Evolutionary conservation across 2,113 vertebrate species (phyloP).

Genomic region (Neodontobutis hainanensis): DNA sequence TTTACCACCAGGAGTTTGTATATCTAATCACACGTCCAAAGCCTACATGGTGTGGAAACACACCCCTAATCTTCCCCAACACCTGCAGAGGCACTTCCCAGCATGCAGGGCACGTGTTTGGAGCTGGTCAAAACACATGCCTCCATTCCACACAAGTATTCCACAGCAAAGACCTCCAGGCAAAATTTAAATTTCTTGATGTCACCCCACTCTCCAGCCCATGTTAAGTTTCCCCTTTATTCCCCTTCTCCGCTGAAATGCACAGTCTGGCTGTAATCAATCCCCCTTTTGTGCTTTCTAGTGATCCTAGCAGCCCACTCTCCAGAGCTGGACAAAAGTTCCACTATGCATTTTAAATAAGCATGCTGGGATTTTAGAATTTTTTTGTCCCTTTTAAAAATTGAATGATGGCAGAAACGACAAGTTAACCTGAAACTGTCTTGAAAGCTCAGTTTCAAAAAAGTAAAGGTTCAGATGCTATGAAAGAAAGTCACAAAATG

Average conservation of each 20-base stretch:
- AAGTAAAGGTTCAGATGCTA: no score
- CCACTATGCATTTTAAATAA: slow-evolving; percentile 16
- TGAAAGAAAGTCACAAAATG: no score
- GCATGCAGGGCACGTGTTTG: slow-evolving; percentile 44
- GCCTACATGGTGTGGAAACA: not conserved
- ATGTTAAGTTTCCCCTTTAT: slow-evolving; percentile 14
- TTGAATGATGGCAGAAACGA: no score
- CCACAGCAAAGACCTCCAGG: slow-evolving; percentile 37
- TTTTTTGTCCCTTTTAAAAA: no score
- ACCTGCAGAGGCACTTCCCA: slow-evolving; percentile 33
- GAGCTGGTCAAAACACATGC: slow-evolving; percentile 51
- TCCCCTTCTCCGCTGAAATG: slow-evolving; percentile 23
- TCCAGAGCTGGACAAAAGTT: slow-evolving; percentile 43
- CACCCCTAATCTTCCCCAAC: not conserved
- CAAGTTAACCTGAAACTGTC: no score
- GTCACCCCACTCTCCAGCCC: slow-evolving; percentile 24
- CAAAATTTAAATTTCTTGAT: slow-evolving; percentile 24
- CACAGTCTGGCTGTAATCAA: slow-evolving; percentile 51
- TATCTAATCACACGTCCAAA: no score
- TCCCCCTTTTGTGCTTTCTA: slow-evolving; percentile 36
- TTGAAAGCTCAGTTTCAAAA: no score
- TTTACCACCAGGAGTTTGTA: no score
- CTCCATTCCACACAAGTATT: slow-evolving; percentile 39
- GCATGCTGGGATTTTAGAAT: no score
- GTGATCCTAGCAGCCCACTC: slow-evolving; percentile 38